A percentile compares a stretch with the other conserved stretches of the same genome.
Evolutionary conservation across 2,888 invertebrate genomes (phyloP).

Genomic region (Microplitis manilae): DNA sequence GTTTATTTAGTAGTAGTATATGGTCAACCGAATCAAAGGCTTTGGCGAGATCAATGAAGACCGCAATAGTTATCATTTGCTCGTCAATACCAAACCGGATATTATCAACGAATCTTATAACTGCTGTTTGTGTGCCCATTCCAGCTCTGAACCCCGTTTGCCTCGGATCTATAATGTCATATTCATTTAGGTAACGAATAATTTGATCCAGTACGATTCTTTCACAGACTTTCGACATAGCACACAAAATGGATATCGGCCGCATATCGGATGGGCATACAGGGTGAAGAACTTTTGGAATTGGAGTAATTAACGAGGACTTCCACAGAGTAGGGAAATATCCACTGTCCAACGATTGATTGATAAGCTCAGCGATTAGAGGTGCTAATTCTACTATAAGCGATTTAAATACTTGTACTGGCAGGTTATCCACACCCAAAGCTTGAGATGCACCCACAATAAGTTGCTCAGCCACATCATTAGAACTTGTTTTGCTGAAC

Average conservation of each 20-base stretch:
- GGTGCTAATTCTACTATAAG: no score
- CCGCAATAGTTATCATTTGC: background rate
- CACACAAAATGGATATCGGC: background rate
- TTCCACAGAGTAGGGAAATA: background rate
- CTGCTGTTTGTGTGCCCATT: constrained; percentile 32
- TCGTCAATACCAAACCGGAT: constrained; percentile 18
- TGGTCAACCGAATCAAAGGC: constrained; percentile 34
- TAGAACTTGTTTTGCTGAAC: no score
- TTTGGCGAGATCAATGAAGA: constrained; percentile 32
- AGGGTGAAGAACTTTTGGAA: background rate
- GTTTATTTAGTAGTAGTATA: background rate
- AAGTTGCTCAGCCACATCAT: no score
- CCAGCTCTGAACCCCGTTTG: constrained; percentile 27
- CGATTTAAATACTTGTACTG: no score
- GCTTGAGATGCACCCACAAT: accelerated
- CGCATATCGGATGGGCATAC: background rate
- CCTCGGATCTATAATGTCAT: constrained; percentile 1
- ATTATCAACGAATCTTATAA: constrained; percentile 26
- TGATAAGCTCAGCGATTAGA: background rate
- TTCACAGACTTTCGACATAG: background rate
- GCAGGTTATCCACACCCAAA: no score
- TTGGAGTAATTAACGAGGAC: background rate
- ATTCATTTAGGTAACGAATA: background rate
- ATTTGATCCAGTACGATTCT: background rate
- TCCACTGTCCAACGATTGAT: background rate